Evolutionary conservation across 2,113 vertebrate species (phyloP).

Genomic region (Dascyllus trimaculatus): DNA sequence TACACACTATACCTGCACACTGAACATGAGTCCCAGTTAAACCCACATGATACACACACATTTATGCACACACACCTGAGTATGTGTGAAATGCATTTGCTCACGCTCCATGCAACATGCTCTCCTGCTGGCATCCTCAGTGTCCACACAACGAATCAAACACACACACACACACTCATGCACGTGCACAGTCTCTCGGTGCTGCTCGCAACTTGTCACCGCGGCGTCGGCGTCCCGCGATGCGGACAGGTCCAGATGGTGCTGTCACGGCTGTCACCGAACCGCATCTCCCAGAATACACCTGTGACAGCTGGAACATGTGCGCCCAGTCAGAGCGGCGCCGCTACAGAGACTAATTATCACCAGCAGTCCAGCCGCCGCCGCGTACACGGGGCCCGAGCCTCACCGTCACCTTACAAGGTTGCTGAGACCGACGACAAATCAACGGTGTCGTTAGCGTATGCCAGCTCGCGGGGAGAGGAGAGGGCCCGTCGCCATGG

Average conservation of each 20-base stretch:
- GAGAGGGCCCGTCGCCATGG: constrained; percentile 37
- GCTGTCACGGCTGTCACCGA: constrained; percentile 84
- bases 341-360: constrained; percentile 86
- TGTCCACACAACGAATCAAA: background rate
- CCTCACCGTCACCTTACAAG: constrained; percentile 74
- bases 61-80: constrained; percentile 23
- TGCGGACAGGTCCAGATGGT: constrained; percentile 84
- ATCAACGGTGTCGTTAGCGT: constrained; percentile 59
- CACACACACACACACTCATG: constrained; percentile 12
- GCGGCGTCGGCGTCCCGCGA: constrained; percentile 63
- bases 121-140: constrained; percentile 50
- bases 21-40: constrained; percentile 18
- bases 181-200: constrained; percentile 25
- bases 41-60: constrained; percentile 26
- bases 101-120: constrained; percentile 48
- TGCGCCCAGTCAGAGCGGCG: constrained; percentile 80
- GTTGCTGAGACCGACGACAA: constrained; percentile 56
- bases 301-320: constrained; percentile 87
- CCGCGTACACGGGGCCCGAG: constrained; percentile 48
- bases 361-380: constrained; percentile 71
- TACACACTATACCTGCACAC: constrained; percentile 3
- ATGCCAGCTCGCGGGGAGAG: constrained; percentile 14
- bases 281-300: constrained; percentile 85
- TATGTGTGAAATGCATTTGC: constrained; percentile 45
- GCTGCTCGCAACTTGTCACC: constrained; percentile 72